These are phyloP conservation scores for Phataginus tetradactyla DNA, from an alignment of 2,797 vertebrate genomes.

Conservation along the genomic window DNA sequence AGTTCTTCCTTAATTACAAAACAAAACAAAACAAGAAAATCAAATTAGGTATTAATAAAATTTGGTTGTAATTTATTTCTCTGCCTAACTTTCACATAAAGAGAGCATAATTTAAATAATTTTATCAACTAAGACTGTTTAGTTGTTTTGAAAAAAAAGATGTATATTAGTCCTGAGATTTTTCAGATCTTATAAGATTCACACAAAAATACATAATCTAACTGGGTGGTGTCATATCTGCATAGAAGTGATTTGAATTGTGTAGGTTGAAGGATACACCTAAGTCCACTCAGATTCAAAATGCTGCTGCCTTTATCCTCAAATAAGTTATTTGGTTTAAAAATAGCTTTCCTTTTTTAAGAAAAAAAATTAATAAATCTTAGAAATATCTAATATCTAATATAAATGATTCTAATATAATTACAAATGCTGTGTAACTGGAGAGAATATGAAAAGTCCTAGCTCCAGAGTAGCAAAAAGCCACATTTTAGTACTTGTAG, in stretches of 20 bases:
- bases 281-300: constrained; percentile 61
- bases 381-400: constrained; percentile 74
- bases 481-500: neutral
- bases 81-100: neutral
- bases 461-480: constrained; percentile 1
- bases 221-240: constrained; percentile 30
- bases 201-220: constrained; percentile 4
- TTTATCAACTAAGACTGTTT: constrained; percentile 42
- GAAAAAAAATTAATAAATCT: constrained; percentile 66
- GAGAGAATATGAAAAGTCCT: constrained; percentile 60
- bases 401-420: constrained; percentile 69
- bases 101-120: neutral
- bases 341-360: constrained; percentile 43
- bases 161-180: constrained; percentile 52
- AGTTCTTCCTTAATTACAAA: neutral
- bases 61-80: neutral
- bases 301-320: constrained; percentile 54
- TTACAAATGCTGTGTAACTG: constrained; percentile 79
- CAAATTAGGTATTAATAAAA: neutral
- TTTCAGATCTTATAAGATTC: neutral
- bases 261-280: constrained; percentile 64
- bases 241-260: constrained; percentile 37
- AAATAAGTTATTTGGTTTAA: constrained; percentile 76
- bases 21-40: neutral
- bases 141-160: constrained; percentile 35